Base-by-base conservation (phyloP, 2,113 vertebrate genomes). In the Takifugu flavidus region DNA sequence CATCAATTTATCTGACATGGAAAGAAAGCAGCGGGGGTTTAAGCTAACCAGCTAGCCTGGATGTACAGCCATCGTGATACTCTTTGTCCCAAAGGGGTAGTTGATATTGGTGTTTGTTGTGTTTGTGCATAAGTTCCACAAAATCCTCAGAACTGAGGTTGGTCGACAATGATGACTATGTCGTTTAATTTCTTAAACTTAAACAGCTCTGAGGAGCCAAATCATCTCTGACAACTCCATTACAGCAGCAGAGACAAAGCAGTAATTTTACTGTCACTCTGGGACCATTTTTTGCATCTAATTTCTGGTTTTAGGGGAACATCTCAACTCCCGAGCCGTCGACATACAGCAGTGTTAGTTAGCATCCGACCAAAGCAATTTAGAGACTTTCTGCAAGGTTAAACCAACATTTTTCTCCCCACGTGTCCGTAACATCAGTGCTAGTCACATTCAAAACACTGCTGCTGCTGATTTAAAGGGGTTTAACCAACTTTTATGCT, bases 211-310 rank as follows among this genome's bases (percentile, higher is more conserved):
- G 8, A 10, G 34, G 67, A 68, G 61, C 74, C 74, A 72, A 82
- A 83, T 57, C 52, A 60, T 63, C 62, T 80, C 76, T 78, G 80
- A 82, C 76, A 77, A 51, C 51, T 65, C 42, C 59, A 70, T 76
- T 79, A 79, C 68, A 43, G 54, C 52, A 72, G 49, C 67, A 70
- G 72, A 80, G 78, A 79, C 60, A 59, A 66, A 78, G 72, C 13
- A 70, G 62, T 56, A 58, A 71, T 15, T 15, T 78, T 47, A 55
- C 71, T 72, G 51, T 82, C 74, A 78, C 50, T 69, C 70, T 29
- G 53, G 59, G 74, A 64, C 56, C 57, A 34, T 59, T 79, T 20
- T 79, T 59, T 57, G 5, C 49, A 67, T 68, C 66, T 46, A 64
- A 74, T 71, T 63, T 79, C 58, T 26, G 66, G 70, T 77, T 79